Base-by-base conservation (phyloP, 2,113 vertebrate genomes). In the Petromus typicus region DNA sequence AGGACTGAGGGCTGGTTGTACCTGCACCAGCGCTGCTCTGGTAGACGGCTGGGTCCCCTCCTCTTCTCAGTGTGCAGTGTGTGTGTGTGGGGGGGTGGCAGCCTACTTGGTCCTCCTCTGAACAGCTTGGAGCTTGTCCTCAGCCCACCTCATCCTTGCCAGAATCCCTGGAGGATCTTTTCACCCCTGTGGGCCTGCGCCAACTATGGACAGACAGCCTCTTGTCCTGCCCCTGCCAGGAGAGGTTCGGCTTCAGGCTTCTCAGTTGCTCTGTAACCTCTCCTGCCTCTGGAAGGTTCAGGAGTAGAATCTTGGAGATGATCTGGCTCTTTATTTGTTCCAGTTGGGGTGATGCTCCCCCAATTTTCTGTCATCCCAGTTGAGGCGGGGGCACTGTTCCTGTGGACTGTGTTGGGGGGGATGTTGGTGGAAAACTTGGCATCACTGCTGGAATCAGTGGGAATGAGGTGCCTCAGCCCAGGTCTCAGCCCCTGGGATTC, bases 81-180 rank as follows among this genome's bases (percentile, higher is more conserved):
- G 20, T 32, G n/a, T n/a, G n/a, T n/a, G n/a, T n/a, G n/a, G n/a
- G n/a, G 3, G 7, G 34, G 20, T 32, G 27, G 27, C 5, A 61
- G 17, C 9, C 2, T 56, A 45, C 43, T 8, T 9, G 56, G 22
- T 79, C 23, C 34, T 61, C 48, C 32, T 75, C 13, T 48, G 14
- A 48, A 37, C 40, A 59, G 54, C 40, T 18, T 18, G 51, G 51
- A 45, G 45, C 14, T n/a, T 73, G 32, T 32, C 20, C 27, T 43
- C 40, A 43, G 1, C 45, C 2, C 4, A 2, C 40, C 11, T 10
- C 0, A 4, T 6, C 1, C 54, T 48, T n/a, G 9, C n/a, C 0
- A 18, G 3, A 22, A 23, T 3, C 51, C 34, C 7, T 37, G 25
- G 13, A 69, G 57, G 13, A 10, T 56, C 18, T 13, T 63, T 32